Evolutionary conservation across 2,888 invertebrate genomes (phyloP), one percentile per base, ranked within the genome.

Genomic region (Sphaeridia pumilis): DNA sequence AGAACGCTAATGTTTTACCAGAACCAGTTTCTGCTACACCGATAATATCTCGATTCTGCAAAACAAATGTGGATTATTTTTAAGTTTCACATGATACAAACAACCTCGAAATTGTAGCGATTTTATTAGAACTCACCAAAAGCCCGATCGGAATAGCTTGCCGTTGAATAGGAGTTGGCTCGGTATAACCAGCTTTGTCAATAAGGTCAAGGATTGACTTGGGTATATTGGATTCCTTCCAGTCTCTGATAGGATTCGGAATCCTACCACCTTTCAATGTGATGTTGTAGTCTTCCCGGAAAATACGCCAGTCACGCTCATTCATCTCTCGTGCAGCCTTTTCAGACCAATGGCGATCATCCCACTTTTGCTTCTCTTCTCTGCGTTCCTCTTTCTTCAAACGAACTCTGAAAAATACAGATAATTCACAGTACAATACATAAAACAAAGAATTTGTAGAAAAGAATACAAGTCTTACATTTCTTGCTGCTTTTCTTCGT

Each of bases 1-100:
- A 80, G 73, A 98, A 99, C 4, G 98, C 98, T 36, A 95, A 76
- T 0, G 98, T 99, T 77, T 99, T 99, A 71, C 98, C 98, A 44
- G 90, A 90, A 68, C 98, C 98, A 56, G 98, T 98, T 75, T 98
- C 98, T 41, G 98, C 97, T 17, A 98, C 95, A 70, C 98, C 98
- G 68, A 99, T 99, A 65, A 99, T 95, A 69, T 99, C 89, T 46
- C 89, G 76, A 71, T 90, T 90, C 71, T 89, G 85, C 67, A 87
- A 63, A 52, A 53, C 27, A 7, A 42, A 34, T 24, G 10, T 25
- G 28, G 22, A 22, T 10, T 46, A 46, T 14, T 20, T 7, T 34
- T 26, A 5, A 46, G 7, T 34, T 31, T 17, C 14, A 28, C 28
- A 27, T 35, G 12, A 35, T 25, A 7, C 17, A 3, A n/a, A 3